phyloP scores from a whole-genome alignment of 1,140 invertebrate genomes.

The Eurytemora carolleeae region DNA sequence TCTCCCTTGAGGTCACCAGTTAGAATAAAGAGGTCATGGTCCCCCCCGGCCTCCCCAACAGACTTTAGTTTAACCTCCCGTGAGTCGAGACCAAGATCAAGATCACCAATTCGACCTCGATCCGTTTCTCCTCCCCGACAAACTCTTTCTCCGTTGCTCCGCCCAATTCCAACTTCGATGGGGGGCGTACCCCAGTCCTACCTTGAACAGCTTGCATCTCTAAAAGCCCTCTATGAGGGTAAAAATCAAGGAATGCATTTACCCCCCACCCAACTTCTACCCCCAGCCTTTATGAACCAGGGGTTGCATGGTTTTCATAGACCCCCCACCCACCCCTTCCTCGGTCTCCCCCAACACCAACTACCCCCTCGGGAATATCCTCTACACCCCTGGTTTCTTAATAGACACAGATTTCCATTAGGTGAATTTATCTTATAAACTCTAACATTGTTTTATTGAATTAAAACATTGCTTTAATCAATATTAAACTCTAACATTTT shows the following conservation, averaged over 20 bases:
- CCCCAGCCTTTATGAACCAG: too few species aligned
- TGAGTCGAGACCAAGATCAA: background rate
- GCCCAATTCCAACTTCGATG: too few species aligned
- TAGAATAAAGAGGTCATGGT: background rate
- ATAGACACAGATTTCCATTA: background rate
- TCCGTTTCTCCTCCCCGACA: background rate
- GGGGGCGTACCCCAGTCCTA: too few species aligned
- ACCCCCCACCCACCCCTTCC: background rate
- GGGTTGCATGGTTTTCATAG: too few species aligned
- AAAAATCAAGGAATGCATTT: background rate
- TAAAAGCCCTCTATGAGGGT: background rate
- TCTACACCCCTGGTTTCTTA: background rate
- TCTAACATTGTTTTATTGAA: too few species aligned
- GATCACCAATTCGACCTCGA: background rate
- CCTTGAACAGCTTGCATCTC: background rate
- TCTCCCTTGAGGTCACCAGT: background rate
- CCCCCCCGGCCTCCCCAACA: background rate
- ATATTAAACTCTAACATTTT: too few species aligned
- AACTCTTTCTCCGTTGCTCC: too few species aligned
- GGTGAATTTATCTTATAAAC: too few species aligned
- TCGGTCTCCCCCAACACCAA: background rate
- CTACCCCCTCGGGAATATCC: background rate
- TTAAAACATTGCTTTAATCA: too few species aligned
- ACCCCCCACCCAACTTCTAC: background rate
- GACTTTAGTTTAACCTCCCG: too few species aligned